Conservation (phyloP, 2,113 vertebrate species). For the Myrmophylax atrothorax region DNA sequence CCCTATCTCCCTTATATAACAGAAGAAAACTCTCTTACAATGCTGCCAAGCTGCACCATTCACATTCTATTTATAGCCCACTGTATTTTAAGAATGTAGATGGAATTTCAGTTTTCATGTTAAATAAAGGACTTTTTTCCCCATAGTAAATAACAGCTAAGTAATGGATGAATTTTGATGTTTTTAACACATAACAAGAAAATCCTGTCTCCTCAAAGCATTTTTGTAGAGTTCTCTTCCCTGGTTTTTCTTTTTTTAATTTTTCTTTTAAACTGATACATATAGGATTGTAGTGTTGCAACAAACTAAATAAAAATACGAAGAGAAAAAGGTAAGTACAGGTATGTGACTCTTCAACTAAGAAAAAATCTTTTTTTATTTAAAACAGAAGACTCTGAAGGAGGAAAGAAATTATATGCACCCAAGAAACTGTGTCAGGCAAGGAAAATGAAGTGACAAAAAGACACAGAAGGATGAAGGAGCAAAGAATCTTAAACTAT, state of each 20-base stretch:
- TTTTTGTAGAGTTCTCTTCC: background rate
- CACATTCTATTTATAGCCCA: constrained; percentile 46
- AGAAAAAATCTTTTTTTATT: background rate
- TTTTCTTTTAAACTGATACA: background rate
- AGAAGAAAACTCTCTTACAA: constrained; percentile 50
- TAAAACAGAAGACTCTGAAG: background rate
- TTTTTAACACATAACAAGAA: background rate
- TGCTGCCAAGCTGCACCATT: constrained; percentile 27
- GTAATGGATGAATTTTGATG: background rate
- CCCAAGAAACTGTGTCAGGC: background rate
- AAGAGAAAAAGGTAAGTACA: background rate
- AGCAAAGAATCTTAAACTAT: background rate
- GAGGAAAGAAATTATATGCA: background rate
- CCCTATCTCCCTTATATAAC: constrained; percentile 11
- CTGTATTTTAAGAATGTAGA: constrained; percentile 25
- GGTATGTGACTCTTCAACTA: background rate
- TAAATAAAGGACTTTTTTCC: background rate
- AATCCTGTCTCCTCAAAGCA: background rate
- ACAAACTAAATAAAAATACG: background rate
- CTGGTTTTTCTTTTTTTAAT: background rate
- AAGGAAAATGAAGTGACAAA: background rate
- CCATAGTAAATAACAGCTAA: background rate
- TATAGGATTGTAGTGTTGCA: background rate
- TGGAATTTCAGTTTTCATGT: constrained; percentile 14
- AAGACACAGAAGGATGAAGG: background rate